Base-by-base conservation (phyloP, 2,888 invertebrate species). In the Eilema caniola region DNA sequence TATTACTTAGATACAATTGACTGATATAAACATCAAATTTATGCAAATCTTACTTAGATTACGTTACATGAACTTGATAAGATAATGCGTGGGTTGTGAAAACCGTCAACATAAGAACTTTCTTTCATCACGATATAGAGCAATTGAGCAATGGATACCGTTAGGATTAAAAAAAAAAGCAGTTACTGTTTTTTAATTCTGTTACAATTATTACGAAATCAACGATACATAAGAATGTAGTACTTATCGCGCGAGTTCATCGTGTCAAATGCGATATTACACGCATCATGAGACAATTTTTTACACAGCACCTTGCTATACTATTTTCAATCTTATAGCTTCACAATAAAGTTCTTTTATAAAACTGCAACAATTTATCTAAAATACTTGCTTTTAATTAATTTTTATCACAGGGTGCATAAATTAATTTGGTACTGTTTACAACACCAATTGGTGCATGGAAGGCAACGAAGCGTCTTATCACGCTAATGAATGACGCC, bases 241-340 rank as follows among this genome's bases (percentile, higher is more conserved):
- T 76, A 69, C 63, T 71, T 63, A 59, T 73, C 65, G 63, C 69
- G 11, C 47, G 73, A 70, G 75, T 70, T 77, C 74, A 74, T 75
- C 74, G 77, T 81, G 71, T 80, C 80, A 72, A 71, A 85, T 78
- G 69, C 71, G 67, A 81, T 79, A 79, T 83, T 85, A 79, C 71
- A 82, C 73, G 78, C 82, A 73, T 79, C 73, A 69, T 71, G 72
- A 66, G 74, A 72, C 74, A 72, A 71, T 68, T 72, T 11, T 16
- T 75, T 79, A n/a, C n/a, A n/a, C 72, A 70, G n/a, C 57, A 69
- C 31, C 33, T 67, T 24, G 62, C 47, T 64, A 56, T 62, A 61
- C 71, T 67, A 76, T 71, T 77, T 76, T 78, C 67, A 71, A 72
- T 70, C 69, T 76, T 73, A 67, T 68, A 62, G 10, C 53, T 37